Evolutionary conservation across 2,113 vertebrate species (phyloP).

Genomic region (Mugil cephalus): DNA sequence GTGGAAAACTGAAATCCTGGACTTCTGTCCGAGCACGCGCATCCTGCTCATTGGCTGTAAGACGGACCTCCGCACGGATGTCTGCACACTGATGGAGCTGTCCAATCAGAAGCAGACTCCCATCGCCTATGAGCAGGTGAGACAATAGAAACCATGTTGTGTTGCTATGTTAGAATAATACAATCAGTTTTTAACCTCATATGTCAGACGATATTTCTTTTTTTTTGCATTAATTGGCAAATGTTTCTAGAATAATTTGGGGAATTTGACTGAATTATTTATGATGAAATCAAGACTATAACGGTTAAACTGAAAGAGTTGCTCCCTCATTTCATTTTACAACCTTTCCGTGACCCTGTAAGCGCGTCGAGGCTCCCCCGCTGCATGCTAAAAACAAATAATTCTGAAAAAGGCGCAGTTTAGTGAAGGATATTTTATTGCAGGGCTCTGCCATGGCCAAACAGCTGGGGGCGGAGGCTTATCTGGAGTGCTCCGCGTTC

Average conservation of each 20-base stretch:
- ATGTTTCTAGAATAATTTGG: background rate
- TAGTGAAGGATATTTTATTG: background rate
- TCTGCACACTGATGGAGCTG: constrained; percentile 95
- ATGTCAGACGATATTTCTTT: background rate
- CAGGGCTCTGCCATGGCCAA: constrained; percentile 92
- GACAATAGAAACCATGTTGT: background rate
- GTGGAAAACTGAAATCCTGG: constrained; percentile 95
- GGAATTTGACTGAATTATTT: background rate
- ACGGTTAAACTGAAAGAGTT: background rate
- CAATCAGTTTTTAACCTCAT: too few species aligned
- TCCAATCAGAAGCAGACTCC: constrained; percentile 95
- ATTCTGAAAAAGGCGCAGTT: background rate
- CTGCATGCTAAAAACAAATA: background rate
- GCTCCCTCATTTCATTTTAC: background rate
- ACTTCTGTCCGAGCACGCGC: constrained; percentile 93
- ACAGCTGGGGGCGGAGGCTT: constrained; percentile 92
- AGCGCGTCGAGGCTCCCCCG: background rate
- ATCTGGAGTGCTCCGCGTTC: constrained; percentile 95
- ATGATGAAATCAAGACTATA: background rate
- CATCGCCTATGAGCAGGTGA: constrained; percentile 94
- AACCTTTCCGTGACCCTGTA: background rate
- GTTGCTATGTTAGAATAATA: background rate
- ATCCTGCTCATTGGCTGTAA: constrained; percentile 96
- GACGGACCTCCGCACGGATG: constrained; percentile 93
- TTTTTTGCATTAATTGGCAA: background rate